These are phyloP conservation scores for Catamblyrhynchus diadema DNA, from an alignment of 2,797 vertebrate species.

Conservation along the genomic window DNA sequence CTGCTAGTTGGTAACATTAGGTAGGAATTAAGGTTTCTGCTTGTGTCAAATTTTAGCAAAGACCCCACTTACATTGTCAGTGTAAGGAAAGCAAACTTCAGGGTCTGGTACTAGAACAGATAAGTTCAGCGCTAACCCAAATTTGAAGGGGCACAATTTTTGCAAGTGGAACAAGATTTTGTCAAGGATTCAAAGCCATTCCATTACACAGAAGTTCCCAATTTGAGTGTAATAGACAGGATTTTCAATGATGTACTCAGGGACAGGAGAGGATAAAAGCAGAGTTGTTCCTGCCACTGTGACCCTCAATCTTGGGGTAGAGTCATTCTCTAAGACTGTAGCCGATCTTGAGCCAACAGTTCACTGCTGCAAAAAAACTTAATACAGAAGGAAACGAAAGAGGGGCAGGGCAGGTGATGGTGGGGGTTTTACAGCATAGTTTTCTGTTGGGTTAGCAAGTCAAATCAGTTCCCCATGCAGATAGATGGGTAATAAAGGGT, in stretches of 20 bases:
- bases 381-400: not conserved
- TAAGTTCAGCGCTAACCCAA: not conserved
- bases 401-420: fast-evolving
- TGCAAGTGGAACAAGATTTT: not conserved
- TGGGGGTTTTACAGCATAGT: not conserved
- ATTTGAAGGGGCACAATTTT: not conserved
- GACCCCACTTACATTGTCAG: not conserved
- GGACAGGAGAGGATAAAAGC: not conserved
- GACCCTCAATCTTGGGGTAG: not conserved
- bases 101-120: not conserved
- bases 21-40: not conserved
- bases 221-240: not conserved
- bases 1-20: not conserved
- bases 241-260: not conserved
- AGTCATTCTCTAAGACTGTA: not conserved
- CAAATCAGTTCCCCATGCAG: not conserved
- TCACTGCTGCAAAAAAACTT: not conserved
- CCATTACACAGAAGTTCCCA: not conserved
- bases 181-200: not conserved
- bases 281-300: not conserved
- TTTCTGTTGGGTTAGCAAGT: not conserved
- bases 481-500: not conserved
- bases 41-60: not conserved
- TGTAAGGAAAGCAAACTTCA: not conserved
- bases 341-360: not conserved